Percentiles rank a stretch among this genome's conserved stretches.
These are phyloP conservation scores for Alauda arvensis DNA, from an alignment of 2,797 vertebrate genomes.

Conservation along the genomic window DNA sequence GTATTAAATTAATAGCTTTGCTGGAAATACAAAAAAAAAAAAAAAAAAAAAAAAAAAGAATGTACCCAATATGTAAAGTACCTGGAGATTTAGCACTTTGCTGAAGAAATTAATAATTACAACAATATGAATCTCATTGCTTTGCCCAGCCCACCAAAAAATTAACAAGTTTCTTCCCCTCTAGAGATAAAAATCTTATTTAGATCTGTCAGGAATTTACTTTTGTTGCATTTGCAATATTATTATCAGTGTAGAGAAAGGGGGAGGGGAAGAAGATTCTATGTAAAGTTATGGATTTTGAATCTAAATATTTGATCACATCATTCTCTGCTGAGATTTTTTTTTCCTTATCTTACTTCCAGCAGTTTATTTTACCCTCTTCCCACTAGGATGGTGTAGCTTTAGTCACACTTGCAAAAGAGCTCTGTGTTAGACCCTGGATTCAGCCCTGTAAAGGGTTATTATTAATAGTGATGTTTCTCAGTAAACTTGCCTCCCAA, in stretches of 20 bases:
- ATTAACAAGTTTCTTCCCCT: constrained; percentile 43
- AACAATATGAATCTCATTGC: constrained; percentile 39
- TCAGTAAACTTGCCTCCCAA: constrained; percentile 37
- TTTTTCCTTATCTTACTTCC: background rate
- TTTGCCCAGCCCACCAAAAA: constrained; percentile 39
- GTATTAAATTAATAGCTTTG: constrained; percentile 22
- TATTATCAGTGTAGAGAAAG: background rate
- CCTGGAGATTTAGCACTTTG: constrained; percentile 52
- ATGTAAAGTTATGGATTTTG: background rate
- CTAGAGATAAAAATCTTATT: constrained; percentile 30
- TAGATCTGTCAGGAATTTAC: background rate
- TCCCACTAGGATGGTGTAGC: background rate
- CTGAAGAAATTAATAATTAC: constrained; percentile 58
- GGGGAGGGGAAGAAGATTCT: background rate
- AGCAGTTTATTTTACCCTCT: background rate
- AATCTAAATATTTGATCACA: constrained; percentile 23
- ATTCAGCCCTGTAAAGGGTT: constrained; percentile 20
- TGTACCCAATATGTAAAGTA: constrained; percentile 25
- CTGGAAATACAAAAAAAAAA: background rate
- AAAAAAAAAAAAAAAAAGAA: background rate
- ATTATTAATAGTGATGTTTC: constrained; percentile 26
- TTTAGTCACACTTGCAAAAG: background rate
- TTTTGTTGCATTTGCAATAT: background rate
- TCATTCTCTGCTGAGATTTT: background rate
- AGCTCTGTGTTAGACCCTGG: background rate